Base-by-base conservation (phyloP, 2,888 invertebrate genomes). In the Sinelater perroti region DNA sequence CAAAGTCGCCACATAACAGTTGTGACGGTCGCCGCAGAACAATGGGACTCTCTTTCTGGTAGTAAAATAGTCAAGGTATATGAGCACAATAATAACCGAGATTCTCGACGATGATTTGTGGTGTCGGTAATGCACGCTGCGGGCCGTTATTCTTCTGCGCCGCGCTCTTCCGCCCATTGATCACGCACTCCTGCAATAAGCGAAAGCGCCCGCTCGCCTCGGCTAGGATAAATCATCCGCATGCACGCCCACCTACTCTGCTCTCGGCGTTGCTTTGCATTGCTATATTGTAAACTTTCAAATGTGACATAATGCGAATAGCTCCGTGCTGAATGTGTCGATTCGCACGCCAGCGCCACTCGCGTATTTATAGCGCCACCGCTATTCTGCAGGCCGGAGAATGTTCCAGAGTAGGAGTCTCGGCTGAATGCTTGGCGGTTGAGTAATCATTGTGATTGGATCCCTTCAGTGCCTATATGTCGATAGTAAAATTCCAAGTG, bases 111-210 rank as follows among this genome's bases (percentile, higher is more conserved):
- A 57, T 38, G 45, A 53, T 53, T 45, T 57, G 53, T 53, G 35
- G 31, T 47, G 20, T 8, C 14, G n/a, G 33, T 50, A 60, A 60
- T 53, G 33, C 51, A 21, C 53, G 52, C 17, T 33, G 52, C 35
- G 49, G 16, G 46, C 54, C 61, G 58, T 61, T 61, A 61, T 58
- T 61, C 58, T 57, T 53, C 50, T 49, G 21, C 47, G 50, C 55
- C 52, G 52, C 56, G 38, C 36, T 44, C 61, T 63, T 63, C 63
- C 63, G 61, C 61, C 58, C 56, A 58, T 56, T 61, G 63, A 63
- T 63, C 63, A 63, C 63, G 59, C 42, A 58, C 42, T 61, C 52
- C 57, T 44, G 64, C 64, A 63, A 64, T 64, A 64, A 64, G 59
- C 61, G 62, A 64, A 64, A 64, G 62, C 63, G 54, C 59, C 47